Base-by-base conservation (phyloP, 2,888 invertebrate genomes). In the Ophonus ardosiacus region DNA sequence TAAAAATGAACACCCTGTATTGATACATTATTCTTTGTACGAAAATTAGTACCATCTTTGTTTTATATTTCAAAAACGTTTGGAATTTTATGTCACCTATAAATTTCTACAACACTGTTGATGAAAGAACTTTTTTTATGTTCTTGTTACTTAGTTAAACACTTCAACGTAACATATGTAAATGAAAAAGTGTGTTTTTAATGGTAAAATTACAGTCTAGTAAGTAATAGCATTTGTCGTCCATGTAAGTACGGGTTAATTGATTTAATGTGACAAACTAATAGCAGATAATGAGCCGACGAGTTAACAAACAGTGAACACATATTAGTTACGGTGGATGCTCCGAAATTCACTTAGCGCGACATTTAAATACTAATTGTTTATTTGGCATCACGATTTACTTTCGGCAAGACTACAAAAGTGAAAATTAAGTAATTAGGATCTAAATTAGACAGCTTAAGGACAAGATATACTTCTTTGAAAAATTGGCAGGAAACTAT, bases 181-280 rank as follows among this genome's bases (percentile, higher is more conserved):
- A 83, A 83, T 83, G 57, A 43, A 56, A 81, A 81, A 81, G 40
- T 43, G 18, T 13, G 21, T 59, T 56, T 74, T 76, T 76, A 83
- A 76, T 83, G 76, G 38, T 61, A 38, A 83, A 83, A 83, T 83
- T 74, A 83, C 74, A 83, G 71, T 76, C 43, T 24, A 24, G 31
- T 4, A 78, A 76, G 59, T 40, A 40, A n/a, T n/a, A 40, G 31
- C 40, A 76, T 21, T 76, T 51, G 15, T 63, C 7, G 21, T 15
- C 71, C 61, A 57, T 83, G 83, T 74, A 74, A 74, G 83, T 83
- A 74, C 38, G 21, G 17, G 51, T 78, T 84, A 84, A 84, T 78
- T 84, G 84, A 84, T 84, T 84, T 84, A 84, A 84, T 84, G 84
- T 65, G 84, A 84, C 78, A 63, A 84, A 78, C 84, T 84, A 84